These are phyloP conservation scores for Crotophaga sulcirostris DNA, from an alignment of 2,113 vertebrate species.

Conservation along the genomic window DNA sequence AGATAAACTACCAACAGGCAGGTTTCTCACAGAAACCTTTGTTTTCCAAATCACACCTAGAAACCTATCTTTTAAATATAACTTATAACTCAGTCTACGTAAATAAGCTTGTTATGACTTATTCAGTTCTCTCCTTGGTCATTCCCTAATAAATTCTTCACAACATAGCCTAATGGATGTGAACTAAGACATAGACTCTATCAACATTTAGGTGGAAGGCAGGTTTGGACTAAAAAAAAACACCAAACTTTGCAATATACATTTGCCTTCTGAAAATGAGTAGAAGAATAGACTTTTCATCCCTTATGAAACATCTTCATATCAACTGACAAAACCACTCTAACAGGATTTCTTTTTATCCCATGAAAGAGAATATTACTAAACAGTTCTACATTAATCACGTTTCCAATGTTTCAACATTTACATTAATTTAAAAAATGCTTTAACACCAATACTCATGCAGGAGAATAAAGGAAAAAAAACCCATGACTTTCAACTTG, in stretches of 20 bases:
- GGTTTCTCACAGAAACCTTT: neutral
- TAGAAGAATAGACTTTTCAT: neutral
- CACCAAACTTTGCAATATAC: neutral
- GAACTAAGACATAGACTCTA: neutral
- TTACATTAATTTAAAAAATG: neutral
- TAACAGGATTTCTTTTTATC: neutral
- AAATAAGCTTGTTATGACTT: neutral
- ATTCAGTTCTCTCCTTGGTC: neutral
- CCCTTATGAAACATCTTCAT: neutral
- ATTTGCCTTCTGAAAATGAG: neutral
- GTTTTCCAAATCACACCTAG: neutral
- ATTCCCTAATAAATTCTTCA: neutral
- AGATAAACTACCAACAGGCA: neutral
- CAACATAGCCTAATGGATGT: neutral
- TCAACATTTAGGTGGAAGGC: neutral
- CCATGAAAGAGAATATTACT: neutral
- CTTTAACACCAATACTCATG: constrained; percentile 49
- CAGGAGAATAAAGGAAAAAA: neutral
- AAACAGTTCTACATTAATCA: neutral
- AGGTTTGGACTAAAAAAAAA: neutral
- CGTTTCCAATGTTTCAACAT: neutral
- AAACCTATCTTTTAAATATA: neutral
- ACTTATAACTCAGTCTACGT: neutral
- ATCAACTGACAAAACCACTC: neutral
- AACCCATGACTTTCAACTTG: neutral